Base-by-base conservation (phyloP, 2,888 invertebrate genomes). In the Dichetophora obliterata region DNA sequence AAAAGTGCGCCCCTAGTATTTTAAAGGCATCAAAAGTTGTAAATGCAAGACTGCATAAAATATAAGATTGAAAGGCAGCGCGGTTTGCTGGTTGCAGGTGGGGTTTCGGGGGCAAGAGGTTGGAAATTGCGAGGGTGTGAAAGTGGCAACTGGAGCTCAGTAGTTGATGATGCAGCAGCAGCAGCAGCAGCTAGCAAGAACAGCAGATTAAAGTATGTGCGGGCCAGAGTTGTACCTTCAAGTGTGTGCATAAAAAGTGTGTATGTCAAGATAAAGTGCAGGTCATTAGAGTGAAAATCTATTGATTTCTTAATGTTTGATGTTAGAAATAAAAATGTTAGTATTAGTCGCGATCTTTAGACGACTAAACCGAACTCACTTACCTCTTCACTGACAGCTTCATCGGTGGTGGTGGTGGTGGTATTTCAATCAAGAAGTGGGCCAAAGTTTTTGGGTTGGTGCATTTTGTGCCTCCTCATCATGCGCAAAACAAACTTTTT, bases 21-120 rank as follows among this genome's bases (percentile, higher is more conserved):
- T 73, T 61, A 73, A 73, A 61, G 61, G 31, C 31, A 43, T 59
- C 14, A 24, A 73, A 63, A 73, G 57, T 70, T 57, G 34, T 57
- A 70, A 52, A 54, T 54, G 54, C 50, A 66, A 66, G 14, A 66
- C 19, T 43, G 66, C 69, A 70, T 54, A 54, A 70, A 70, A 70
- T 54, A 34, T 5, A 34, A 34, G 19, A 27, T 65, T 16, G 52
- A 5, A 5, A 5, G 16, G 5, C 65, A 16, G 65, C 65, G 2
- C 24, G n/a, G n/a, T n/a, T n/a, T 27, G 27, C 19, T 52, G 54
- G n/a, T 54, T 5, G 34, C 61, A 16, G 65, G 31, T 27, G 37
- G 5, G 16, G 65, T 48, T 11, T 22, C 14, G n/a, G 31, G 19
- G 19, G 66, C 19, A 37, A 43, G 24, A 22, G 24, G 59, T 19